Evolutionary conservation across 2,113 vertebrate species (phyloP), one percentile per base, ranked within the genome.

Genomic region (Oncorhynchus nerka): DNA sequence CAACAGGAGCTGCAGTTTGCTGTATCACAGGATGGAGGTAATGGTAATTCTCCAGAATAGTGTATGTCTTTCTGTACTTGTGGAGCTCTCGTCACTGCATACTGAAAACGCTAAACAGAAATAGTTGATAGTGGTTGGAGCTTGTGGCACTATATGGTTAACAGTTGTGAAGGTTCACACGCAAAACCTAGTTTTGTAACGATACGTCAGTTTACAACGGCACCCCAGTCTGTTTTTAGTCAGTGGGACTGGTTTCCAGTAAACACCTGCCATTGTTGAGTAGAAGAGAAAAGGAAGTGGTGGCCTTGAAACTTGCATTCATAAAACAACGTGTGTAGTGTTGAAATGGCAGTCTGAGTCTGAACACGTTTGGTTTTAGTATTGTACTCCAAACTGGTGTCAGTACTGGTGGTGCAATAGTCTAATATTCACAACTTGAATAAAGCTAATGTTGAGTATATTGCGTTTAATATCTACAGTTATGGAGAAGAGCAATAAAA

Each of bases 161-260:
- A 26, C 34, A 49, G n/a, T 45, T 45, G 39, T 22, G 16, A 55
- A 16, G 51, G 13, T 15, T 55, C 45, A 49, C 20, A 11, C 1
- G 34, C 49, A 48, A 49, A 70, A 70, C 20, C 20, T 48, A 20
- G 68, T 24, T 49, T 15, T 26, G 2, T 22, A 9, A 26, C 19
- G 19, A 13, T 8, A 16, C 0, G 9, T 26, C 15, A 30, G 34
- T 45, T 69, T n/a, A 70, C 68, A 24, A 24, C 68, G 8, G n/a
- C 70, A 79, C 73, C 16, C 76, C 75, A 71, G n/a, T 73, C 83
- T 86, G 82, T 84, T 91, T 85, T 91, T 89, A 90, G 86, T 91
- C 89, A 89, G 69, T 82, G 77, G 76, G 68, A 88, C 85, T 87
- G 87, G 86, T 89, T 93, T 93, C 90, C 90, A 91, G 89, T 87